Evolutionary conservation across 2,113 vertebrate species (phyloP), one percentile per base, ranked within the genome.

Genomic region (Sardina pilchardus): DNA sequence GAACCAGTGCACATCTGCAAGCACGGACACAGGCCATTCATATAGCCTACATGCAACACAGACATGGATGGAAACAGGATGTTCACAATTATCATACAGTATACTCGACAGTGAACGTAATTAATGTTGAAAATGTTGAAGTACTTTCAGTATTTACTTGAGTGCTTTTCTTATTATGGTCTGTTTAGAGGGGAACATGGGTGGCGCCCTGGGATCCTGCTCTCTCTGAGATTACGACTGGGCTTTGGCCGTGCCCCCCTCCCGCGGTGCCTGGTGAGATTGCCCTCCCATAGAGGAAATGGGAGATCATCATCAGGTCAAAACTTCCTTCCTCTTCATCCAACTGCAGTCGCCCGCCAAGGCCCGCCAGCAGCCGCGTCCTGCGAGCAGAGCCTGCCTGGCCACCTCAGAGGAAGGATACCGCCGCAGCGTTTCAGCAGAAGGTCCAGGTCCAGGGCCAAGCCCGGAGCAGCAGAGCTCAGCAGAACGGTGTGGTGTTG

Each of bases 271-370:
- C 45, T 56, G 86, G 26, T 36, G 81, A 89, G 91, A 88, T 84
- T 81, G 89, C 85, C 85, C 86, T 91, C 85, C 89, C 44, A 84
- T 86, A 47, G 67, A 91, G 92, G 92, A 93, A 93, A 94, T 92
- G 91, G 93, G 85, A 89, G 90, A 93, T 91, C 91, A 92, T 87
- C 91, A 92, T 89, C 91, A 91, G 89, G 91, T 92, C 87, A 94
- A 94, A 88, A 93, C 91, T 93, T 94, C 93, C 92, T 94, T 93
- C 93, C 93, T 93, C 82, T 93, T 88, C 81, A 89, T 94, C 85
- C 88, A 91, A 90, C 90, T 94, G 82, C 92, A 91, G 87, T 91
- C 90, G 53, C 91, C 91, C 82, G 90, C 88, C 82, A 93, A 91
- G 88, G 82, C 71, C 85, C 85, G 86, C 83, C 83, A 87, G 85